Evolutionary conservation across 2,113 vertebrate genomes (phyloP), one percentile per base, ranked within the genome.

Genomic region (Microtus oregoni): DNA sequence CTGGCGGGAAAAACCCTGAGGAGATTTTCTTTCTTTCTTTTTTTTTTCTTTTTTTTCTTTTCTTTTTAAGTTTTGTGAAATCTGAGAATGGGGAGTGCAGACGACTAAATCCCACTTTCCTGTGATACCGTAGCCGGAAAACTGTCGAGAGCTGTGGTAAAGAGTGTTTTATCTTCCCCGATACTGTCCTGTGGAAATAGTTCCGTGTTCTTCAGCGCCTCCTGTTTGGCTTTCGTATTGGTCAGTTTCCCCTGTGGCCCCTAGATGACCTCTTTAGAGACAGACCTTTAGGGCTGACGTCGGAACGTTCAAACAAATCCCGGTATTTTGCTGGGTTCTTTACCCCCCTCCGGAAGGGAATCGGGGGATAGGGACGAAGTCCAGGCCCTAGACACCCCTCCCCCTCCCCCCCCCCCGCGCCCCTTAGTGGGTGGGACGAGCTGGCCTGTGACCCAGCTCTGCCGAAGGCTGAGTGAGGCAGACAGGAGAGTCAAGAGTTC

Each of bases 121-220:
- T 82, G 96, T 89, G 92, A 92, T 35, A 81, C 41, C 55, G 89
- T 96, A 92, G 77, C 32, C 63, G 95, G 95, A 70, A 94, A 94
- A 92, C 93, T 92, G 32, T 96, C 90, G 72, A 96, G 95, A 73
- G 81, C 92, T 97, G 97, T 98, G 97, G 97, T 98, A 96, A 98
- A 97, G 81, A 58, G 19, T 44, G 65, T 63, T 72, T 52, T 32
- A 26, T 50, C 1, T 24, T 7, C 47, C 67, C n/a, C 86, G 9
- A 0, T 78, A 22, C 68, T 94, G 85, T 44, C 83, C 76, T 50
- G 92, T 82, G 88, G 82, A 63, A 86, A 55, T 82, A 85, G 32
- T 68, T 75, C 91, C 38, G 52, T 28, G 86, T 52, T 70, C 44
- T 72, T 26, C 2, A 52, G 81, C 81, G 10, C n/a, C 55, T 83